Evolutionary conservation across 2,797 vertebrate genomes (phyloP).

Genomic region (Phataginus tricuspis): DNA sequence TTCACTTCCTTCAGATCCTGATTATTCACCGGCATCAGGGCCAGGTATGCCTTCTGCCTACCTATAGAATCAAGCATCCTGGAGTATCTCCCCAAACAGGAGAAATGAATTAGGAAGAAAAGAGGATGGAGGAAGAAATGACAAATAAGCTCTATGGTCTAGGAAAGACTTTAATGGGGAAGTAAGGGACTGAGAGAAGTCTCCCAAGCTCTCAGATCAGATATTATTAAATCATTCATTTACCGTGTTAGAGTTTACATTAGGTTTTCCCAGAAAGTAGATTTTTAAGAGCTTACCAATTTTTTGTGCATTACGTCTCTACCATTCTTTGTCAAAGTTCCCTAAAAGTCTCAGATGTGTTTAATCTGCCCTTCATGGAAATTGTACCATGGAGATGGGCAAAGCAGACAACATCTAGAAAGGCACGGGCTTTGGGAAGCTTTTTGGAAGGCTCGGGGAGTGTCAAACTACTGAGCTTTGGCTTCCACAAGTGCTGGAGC

Average conservation of each 20-base stretch:
- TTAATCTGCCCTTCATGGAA: not conserved
- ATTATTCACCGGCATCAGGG: not conserved
- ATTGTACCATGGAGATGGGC: not conserved
- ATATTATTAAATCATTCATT: not conserved
- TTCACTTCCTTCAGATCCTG: not conserved
- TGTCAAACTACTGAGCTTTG: not conserved
- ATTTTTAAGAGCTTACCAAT: not conserved
- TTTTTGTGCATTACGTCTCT: not conserved
- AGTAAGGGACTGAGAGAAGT: not conserved
- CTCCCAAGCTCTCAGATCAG: not conserved
- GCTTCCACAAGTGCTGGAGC: not conserved
- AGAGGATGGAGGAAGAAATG: not conserved
- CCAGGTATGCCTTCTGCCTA: not conserved
- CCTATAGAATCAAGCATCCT: not conserved
- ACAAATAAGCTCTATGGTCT: not conserved
- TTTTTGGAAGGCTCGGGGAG: not conserved
- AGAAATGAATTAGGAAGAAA: not conserved
- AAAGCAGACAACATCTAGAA: not conserved
- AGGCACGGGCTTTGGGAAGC: not conserved
- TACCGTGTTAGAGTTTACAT: not conserved
- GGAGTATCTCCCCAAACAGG: not conserved
- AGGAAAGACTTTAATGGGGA: not conserved
- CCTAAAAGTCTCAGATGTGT: not conserved
- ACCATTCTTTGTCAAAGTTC: slow-evolving; percentile 9
- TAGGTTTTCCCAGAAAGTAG: not conserved